Evolutionary conservation across 2,888 invertebrate species (phyloP).

Genomic region (Ormia ochracea): DNA sequence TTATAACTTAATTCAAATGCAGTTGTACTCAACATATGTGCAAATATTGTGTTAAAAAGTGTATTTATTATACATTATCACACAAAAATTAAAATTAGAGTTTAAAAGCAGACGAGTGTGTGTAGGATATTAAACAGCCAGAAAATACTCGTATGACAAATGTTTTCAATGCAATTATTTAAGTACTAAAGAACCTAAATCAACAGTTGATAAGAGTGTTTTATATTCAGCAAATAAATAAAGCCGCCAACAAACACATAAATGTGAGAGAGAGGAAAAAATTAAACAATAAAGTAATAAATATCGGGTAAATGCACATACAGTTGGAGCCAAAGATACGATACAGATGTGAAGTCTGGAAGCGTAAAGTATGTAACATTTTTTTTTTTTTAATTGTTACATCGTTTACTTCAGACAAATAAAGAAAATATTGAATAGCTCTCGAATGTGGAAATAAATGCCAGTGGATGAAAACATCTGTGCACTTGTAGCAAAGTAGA

Average conservation of each 20-base stretch:
- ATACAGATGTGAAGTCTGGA: not conserved
- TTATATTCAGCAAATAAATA: not conserved
- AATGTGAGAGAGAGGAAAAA: not conserved
- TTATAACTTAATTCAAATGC: constrained; percentile 20
- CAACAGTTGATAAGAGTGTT: constrained; percentile 39
- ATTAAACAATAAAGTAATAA: not conserved
- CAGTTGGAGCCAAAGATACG: not conserved
- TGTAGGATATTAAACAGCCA: not conserved
- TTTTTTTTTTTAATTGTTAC: too few relatives aligned
- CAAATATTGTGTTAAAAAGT: constrained; percentile 18
- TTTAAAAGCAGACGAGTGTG: not conserved
- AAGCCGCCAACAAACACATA: not conserved
- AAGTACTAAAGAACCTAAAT: constrained; percentile 35
- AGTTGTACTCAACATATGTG: constrained; percentile 32
- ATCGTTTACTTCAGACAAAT: too few relatives aligned
- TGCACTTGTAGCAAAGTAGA: not conserved
- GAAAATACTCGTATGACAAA: constrained; percentile 23
- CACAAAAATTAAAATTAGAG: constrained; percentile 9
- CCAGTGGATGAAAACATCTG: constrained; percentile 44
- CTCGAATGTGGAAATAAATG: too few relatives aligned
- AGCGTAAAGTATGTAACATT: too few relatives aligned
- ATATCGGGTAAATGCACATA: not conserved
- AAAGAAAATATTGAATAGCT: too few relatives aligned
- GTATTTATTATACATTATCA: not conserved
- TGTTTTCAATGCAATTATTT: constrained; percentile 42